phyloP scores from a whole-genome alignment of 2,888 invertebrate genomes.

The Tiliacea aurago region DNA sequence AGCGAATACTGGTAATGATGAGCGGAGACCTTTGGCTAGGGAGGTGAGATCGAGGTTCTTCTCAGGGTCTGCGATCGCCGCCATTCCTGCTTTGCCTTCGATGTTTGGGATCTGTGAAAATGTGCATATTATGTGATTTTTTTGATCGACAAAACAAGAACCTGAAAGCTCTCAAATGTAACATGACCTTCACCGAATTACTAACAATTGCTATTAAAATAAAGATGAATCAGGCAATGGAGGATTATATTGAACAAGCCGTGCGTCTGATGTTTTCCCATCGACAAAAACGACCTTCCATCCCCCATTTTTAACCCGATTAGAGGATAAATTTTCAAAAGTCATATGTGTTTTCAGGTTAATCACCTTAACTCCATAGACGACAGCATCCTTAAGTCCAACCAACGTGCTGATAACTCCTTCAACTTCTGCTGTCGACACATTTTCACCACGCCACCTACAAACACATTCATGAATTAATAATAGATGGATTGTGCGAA shows the following conservation, averaged over 20 bases:
- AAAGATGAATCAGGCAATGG: not conserved
- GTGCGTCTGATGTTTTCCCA: not conserved
- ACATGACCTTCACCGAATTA: not conserved
- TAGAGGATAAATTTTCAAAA: too few relatives aligned
- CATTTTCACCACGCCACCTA: conserved; percentile 99
- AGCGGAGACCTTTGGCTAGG: conserved; percentile 78
- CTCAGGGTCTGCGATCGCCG: conserved; percentile 95
- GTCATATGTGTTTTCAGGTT: not conserved
- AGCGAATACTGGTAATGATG: conserved; percentile 95
- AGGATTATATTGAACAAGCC: not conserved
- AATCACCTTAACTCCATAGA: conserved; percentile 96
- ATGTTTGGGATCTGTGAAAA: conserved; percentile 92
- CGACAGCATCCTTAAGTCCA: conserved; percentile 95
- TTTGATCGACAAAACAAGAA: not conserved
- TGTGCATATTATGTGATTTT: not conserved
- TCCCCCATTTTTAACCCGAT: too few relatives aligned
- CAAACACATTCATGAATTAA: conserved; percentile 12
- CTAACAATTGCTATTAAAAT: not conserved
- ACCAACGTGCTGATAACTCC: conserved; percentile 95
- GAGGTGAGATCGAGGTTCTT: conserved; percentile 91
- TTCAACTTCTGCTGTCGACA: conserved; percentile 98
- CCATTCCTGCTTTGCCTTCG: conserved; percentile 98
- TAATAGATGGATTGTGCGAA: not conserved
- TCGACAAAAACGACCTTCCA: not conserved
- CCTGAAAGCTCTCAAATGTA: not conserved